Evolutionary conservation across 1,140 invertebrate genomes (phyloP), one percentile per base, ranked within the genome.

Genomic region (Philopotamus ludificatus): DNA sequence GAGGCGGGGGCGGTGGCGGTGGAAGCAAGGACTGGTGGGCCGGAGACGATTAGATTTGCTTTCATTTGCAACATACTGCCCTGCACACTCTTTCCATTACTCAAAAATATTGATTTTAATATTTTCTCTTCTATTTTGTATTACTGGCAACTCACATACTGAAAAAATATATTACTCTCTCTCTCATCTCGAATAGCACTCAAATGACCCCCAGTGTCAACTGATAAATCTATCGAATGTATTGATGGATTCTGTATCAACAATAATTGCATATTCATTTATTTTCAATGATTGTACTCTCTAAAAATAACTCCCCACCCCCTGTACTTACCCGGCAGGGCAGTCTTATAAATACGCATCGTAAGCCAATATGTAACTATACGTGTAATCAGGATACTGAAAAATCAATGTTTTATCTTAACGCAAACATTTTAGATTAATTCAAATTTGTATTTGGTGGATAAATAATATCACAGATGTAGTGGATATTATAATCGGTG

Each of bases 21-120:
- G 25, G n/a, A 25, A 58, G 58, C 63, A 70, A 44, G 15, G 64
- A 70, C 39, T 70, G 67, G 67, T 70, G 67, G 67, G 54, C 8
- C 10, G 61, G 54, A 39, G 47, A 66, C 18, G 55, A 69, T 55
- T 53, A 55, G 12, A 60, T 47, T 7, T 15, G 28, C 39, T 28
- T 45, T 34, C 18, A 12, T 39, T 47, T 47, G 42, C 28, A 47
- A 60, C 44, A 42, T 42, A 47, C 39, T 60, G 44, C 57, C 57
- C 57, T 60, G 57, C 57, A 4, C n/a, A n/a, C n/a, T 39, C 54
- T 3, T 39, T 39, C 10, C 12, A 34, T 7, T 7, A 34, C 28
- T 34, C 12, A 7, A 34, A 34, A 34, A 34, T 7, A 7, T 7
- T 34, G 28, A 34, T 34, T 34, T 34, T 34, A 34, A 34, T 12